Base-by-base conservation (phyloP, 1,140 invertebrate species). In the Drosophila virilis region DNA sequence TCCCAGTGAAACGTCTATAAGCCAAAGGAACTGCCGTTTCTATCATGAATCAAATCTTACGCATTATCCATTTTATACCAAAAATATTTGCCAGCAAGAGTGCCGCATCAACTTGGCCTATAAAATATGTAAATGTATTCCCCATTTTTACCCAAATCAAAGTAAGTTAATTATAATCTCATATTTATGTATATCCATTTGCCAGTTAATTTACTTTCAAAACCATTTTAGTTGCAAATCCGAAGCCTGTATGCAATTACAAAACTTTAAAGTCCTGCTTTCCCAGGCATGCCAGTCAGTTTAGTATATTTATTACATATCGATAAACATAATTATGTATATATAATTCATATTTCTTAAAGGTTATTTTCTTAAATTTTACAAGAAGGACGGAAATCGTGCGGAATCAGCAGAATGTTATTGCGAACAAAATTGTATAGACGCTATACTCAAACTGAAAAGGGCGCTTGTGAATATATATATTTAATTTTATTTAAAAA, bases 71-170 rank as follows among this genome's bases (percentile, higher is more conserved):
- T 93, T 95, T 7, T 96, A 96, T 77, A 94, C 94, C 0, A 95
- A 95, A 82, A 94, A 94, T 15, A 90, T 95, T 62, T 96, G 95
- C 62, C 89, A 94, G 1, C 95, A 95, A 90, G 95, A 96, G 74
- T 96, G 95, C 67, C 93, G 95, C 3, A 93, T 95, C 9, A 86
- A 93, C 42, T 84, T 95, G 0, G 93, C 94, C 55, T 85, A 94
- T 15, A 86, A 93, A 57, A 92, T 94, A 17, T 96, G 95, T 70
- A 91, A 93, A 5, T 96, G 95, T 72, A 93, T 95, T 28, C 95
- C 95, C 0, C 94, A 95, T 79, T 95, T 95, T 43, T 92, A 92
- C 73, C 91, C 92, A 1, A 92, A 92, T 64, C 73, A 71, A 51
- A 74, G 92, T 92, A 71, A 77, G 78, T 55, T 1, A 60, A 35